These are phyloP conservation scores for Jacana jacana DNA, from an alignment of 2,113 vertebrate species.

Conservation along the genomic window DNA sequence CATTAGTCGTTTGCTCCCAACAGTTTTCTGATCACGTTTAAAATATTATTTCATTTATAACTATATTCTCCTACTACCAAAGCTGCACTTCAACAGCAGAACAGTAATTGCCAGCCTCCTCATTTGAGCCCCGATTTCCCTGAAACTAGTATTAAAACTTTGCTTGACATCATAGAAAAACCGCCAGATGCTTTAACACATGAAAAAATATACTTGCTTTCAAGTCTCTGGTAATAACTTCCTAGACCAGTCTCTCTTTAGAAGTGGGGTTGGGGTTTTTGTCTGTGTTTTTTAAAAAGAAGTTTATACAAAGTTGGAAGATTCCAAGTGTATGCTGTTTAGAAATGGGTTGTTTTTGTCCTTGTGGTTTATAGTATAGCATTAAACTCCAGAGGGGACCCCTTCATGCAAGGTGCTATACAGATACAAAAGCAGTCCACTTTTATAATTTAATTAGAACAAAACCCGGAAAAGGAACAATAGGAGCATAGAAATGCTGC, in stretches of 20 bases:
- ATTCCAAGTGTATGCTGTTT: neutral
- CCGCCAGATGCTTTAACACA: neutral
- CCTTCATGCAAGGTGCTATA: neutral
- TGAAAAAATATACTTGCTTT: neutral
- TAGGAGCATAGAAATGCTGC: neutral
- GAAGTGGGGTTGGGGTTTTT: neutral
- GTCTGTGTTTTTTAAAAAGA: too few species aligned
- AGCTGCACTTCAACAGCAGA: neutral
- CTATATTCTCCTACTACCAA: neutral
- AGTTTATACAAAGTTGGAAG: neutral
- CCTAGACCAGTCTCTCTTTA: neutral
- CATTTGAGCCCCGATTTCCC: neutral
- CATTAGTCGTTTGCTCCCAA: neutral
- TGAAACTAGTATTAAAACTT: neutral
- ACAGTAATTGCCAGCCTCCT: neutral
- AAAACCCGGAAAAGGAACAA: neutral
- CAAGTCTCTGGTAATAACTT: neutral
- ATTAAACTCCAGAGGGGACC: neutral
- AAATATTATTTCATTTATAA: neutral
- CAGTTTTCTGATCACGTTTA: neutral
- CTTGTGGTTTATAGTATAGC: neutral
- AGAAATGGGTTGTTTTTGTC: neutral
- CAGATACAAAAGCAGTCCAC: neutral
- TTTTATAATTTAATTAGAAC: neutral
- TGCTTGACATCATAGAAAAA: neutral